These are phyloP conservation scores for Gnathonemus longibarbis DNA, from an alignment of 2,113 vertebrate species.

Conservation along the genomic window DNA sequence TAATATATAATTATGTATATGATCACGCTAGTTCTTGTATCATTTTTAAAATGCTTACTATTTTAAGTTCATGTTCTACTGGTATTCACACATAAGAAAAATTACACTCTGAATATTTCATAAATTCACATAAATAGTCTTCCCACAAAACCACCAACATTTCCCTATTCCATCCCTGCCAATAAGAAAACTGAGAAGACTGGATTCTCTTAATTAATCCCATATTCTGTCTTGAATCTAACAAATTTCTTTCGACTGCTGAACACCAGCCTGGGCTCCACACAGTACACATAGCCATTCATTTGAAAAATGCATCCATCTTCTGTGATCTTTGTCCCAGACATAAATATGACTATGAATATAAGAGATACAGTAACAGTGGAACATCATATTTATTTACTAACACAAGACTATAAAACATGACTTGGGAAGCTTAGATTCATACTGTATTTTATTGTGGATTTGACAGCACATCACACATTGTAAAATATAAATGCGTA, in stretches of 20 bases:
- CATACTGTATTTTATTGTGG: neutral
- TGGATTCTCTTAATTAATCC: neutral
- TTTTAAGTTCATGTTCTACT: neutral
- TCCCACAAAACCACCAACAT: neutral
- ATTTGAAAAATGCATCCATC: neutral
- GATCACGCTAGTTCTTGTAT: neutral
- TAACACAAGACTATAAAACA: neutral
- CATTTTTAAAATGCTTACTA: neutral
- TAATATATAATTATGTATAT: neutral
- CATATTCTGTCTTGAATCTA: neutral
- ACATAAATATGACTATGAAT: neutral
- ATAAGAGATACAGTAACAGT: neutral
- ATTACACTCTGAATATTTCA: neutral
- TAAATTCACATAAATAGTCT: neutral
- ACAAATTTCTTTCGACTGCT: neutral
- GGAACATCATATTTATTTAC: neutral
- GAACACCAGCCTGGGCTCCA: neutral
- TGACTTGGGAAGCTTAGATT: neutral
- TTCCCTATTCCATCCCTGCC: neutral
- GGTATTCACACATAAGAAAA: neutral
- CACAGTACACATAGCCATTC: neutral
- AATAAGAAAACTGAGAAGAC: neutral
- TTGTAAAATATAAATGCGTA: neutral
- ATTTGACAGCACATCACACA: neutral
- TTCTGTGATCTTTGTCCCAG: neutral